Evolutionary conservation across 2,797 vertebrate species (phyloP), one percentile per base, ranked within the genome.

Genomic region (Remorina albescens): DNA sequence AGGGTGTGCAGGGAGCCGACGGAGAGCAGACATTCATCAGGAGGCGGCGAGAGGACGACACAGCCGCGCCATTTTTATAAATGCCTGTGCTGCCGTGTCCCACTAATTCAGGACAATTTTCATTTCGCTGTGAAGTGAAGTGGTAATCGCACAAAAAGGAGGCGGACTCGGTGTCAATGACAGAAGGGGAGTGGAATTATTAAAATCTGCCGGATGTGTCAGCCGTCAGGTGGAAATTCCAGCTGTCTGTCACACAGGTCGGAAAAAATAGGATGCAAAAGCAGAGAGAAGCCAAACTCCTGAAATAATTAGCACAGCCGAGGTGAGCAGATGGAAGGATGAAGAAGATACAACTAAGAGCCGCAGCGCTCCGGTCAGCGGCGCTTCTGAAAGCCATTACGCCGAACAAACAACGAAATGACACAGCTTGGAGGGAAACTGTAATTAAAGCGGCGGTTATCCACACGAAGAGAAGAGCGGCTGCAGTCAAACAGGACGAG

Each of bases 301-400:
- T 23, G 16, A 34, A 79, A 64, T 74, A 71, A 80, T 80, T 41
- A 56, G 71, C 41, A 44, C 1, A 26, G 57, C 62, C 5, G 51
- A 66, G 79, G 79, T 67, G 62, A 71, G 71, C 39, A 5, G 30
- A 53, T 13, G 1, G 1, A 1, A 12, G 34, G 13, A 30, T 1
- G 6, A 58, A 34, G 41, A 61, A 66, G 80, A 78, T 19, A 75
- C 57, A 67, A 80, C 78, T 54, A 50, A 51, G 15, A 75, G 42
- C 25, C 36, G 26, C 56, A 49, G 26, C 19, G 46, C 21, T 21
- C 21, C 16, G 62, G 64, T 72, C 66, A 50, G 37, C 18, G 59
- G 36, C 5, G 2, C 39, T 71, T 47, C 54, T 58, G 44, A 80
- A 77, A 57, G 34, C 56, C 49, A 76, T 74, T 21, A 41, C 8